Conservation (phyloP, 2,113 vertebrate genomes). For the Marcusenius ussheri region DNA sequence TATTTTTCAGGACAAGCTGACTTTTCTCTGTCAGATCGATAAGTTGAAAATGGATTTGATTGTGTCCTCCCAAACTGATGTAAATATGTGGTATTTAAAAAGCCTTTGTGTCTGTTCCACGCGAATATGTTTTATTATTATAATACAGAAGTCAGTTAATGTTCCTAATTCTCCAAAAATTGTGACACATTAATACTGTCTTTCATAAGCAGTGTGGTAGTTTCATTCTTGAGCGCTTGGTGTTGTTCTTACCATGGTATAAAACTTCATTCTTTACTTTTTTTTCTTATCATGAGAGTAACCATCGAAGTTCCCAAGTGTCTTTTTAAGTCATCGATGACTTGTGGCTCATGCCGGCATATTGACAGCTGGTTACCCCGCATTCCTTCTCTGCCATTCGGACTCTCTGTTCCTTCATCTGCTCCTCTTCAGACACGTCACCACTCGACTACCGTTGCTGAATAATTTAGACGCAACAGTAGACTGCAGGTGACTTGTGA, state of each 20-base stretch:
- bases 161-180: slow-evolving; percentile 1
- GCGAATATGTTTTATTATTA: neutral
- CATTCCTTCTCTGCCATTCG: neutral
- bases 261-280: neutral
- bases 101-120: neutral
- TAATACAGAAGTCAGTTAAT: neutral
- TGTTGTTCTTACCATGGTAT: neutral
- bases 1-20: neutral
- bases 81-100: neutral
- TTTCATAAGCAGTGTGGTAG: neutral
- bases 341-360: neutral
- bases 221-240: neutral
- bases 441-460: neutral
- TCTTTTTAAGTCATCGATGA: neutral
- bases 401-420: neutral
- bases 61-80: slow-evolving; percentile 53
- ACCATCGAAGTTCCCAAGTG: neutral
- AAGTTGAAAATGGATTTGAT: neutral
- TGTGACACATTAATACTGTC: neutral
- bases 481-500: neutral
- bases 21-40: slow-evolving; percentile 1
- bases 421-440: neutral
- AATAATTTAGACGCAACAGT: neutral
- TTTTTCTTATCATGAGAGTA: neutral
- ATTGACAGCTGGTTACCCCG: neutral